phyloP scores from a whole-genome alignment of 2,797 vertebrate species.

The Synanceia verrucosa region DNA sequence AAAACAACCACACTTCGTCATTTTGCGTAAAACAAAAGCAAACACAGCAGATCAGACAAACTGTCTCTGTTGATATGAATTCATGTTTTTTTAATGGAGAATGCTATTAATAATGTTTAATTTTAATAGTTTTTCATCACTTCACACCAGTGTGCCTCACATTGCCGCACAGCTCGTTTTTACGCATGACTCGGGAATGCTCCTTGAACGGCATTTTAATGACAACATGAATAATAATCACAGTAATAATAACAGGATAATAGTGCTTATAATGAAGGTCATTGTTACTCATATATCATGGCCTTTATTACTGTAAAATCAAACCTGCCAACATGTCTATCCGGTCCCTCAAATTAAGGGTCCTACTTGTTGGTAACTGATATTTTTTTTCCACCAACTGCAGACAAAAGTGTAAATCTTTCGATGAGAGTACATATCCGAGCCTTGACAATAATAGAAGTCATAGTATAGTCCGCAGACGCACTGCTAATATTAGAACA shows the following conservation, averaged over 20 bases:
- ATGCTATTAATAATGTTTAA: not conserved
- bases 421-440: conserved; percentile 86
- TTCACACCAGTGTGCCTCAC: not conserved
- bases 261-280: not conserved
- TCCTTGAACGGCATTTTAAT: not conserved
- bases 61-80: conserved; percentile 12
- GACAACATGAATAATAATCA: not conserved
- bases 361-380: conserved; percentile 50
- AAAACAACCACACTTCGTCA: not conserved
- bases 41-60: not conserved
- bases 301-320: conserved; percentile 19
- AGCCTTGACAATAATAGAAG: conserved; percentile 89
- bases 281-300: not conserved
- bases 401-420: conserved; percentile 90
- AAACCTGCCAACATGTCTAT: conserved; percentile 14
- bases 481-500: conserved; percentile 94
- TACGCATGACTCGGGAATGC: conserved; percentile 8
- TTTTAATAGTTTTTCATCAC: not conserved
- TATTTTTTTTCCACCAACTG: conserved; percentile 89
- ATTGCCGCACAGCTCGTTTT: not conserved
- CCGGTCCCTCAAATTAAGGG: conserved; percentile 38
- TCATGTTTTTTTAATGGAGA: conserved; percentile 21
- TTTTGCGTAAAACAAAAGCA: not conserved
- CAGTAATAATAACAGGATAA: conserved; percentile 5
- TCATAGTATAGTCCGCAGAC: conserved; percentile 87